Percentiles rank a stretch among this genome's conserved stretches.
Evolutionary conservation across 2,113 vertebrate species (phyloP).

Genomic region (Heteronetta atricapilla): DNA sequence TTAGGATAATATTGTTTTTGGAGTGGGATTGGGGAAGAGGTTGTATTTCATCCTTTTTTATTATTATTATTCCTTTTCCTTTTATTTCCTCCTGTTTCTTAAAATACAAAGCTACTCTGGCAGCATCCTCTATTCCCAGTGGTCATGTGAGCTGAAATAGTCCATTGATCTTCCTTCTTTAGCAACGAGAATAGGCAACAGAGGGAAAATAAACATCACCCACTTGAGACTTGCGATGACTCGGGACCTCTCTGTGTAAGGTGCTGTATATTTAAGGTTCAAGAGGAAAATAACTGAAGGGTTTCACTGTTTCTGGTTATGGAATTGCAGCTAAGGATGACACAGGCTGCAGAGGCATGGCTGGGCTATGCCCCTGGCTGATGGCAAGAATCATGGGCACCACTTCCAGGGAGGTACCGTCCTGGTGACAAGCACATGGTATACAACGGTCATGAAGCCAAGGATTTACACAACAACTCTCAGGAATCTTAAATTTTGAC

Average conservation of each 20-base stretch:
- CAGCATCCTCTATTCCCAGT: slow-evolving; percentile 48
- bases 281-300: not conserved
- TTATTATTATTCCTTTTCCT: not conserved
- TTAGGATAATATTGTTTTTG: slow-evolving; percentile 8
- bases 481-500: not conserved
- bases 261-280: not conserved
- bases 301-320: not conserved
- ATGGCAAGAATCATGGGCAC: accelerated
- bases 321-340: not conserved
- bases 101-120: not conserved
- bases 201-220: slow-evolving; percentile 31
- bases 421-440: accelerated
- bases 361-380: accelerated
- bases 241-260: not conserved
- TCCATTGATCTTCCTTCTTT: slow-evolving; percentile 67
- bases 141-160: slow-evolving; percentile 64
- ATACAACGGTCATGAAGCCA: not conserved
- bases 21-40: not conserved
- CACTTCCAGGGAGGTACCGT: accelerated
- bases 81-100: not conserved
- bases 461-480: not conserved
- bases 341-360: not conserved
- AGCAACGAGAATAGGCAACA: slow-evolving; percentile 1
- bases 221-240: not conserved
- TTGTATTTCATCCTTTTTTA: not conserved